Evolutionary conservation across 2,113 vertebrate genomes (phyloP), one percentile per base, ranked within the genome.

Genomic region (Sinocyclocheilus grahami): DNA sequence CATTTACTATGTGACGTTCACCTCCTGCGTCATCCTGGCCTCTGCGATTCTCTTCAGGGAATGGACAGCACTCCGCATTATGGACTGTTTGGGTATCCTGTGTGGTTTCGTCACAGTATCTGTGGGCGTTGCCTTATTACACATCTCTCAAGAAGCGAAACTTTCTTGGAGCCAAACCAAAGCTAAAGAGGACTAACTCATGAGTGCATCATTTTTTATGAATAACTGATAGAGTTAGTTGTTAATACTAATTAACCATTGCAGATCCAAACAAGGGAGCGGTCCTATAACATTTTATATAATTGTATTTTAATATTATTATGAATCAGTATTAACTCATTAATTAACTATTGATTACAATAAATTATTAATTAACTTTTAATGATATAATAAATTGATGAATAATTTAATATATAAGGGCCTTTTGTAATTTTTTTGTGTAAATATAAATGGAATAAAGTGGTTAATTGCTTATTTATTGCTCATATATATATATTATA

Each of bases 1-100:
- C 86, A 95, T 99, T 76, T 99, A 99, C 94, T 99, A 98, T 0
- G 98, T 98, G 85, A 93, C 96, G 2, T 99, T 99, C 93, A 99
- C 98, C 4, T 96, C 95, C 2, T 90, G 95, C 5, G 98, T 97
- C 90, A 95, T 97, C 80, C 86, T 98, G 22, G 97, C 97, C 22
- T 98, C 98, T 0, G 96, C 97, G 60, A 95, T 99, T 84, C 95
- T 99, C 72, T 99, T 99, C 92, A 96, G 94, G 85, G 98, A 99
- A 90, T 99, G 97, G 98, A 96, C 94, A 48, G 92, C 94, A 0
- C 95, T 98, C 9, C 95, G 96, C 9, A 58, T 95, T 0, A 94
- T 95, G 67, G 97, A 97, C 94, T 94, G 96, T 93, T 88, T 98
- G 30, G 97, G 96, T 37, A 96, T 98, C 96, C 91, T 97, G 46